phyloP scores from a whole-genome alignment of 2,888 invertebrate genomes.

The Stenodema calcarata region DNA sequence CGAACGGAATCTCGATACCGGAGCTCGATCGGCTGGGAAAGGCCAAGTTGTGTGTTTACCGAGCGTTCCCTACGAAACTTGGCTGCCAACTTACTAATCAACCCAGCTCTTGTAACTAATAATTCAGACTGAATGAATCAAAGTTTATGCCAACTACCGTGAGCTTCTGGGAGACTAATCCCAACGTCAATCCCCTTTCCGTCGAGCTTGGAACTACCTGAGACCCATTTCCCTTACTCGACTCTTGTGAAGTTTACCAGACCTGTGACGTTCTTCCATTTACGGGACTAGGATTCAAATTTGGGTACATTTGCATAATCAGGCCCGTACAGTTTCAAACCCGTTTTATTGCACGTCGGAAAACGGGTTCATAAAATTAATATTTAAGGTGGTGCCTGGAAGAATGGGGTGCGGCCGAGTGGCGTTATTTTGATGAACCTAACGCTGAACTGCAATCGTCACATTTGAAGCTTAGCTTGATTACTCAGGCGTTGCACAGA shows the following conservation, averaged over 20 bases:
- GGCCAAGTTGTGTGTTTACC: conserved; percentile 31
- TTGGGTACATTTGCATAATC: conserved; percentile 2
- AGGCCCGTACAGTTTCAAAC: background rate
- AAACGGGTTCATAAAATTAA: background rate
- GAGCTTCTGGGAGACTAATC: conserved; percentile 9
- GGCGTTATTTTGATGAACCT: no score
- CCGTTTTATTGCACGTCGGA: background rate
- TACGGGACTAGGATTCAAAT: background rate
- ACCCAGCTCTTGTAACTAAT: conserved; percentile 28
- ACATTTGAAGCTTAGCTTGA: no score
- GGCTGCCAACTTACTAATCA: conserved; percentile 31
- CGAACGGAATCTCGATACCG: background rate
- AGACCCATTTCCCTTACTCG: background rate
- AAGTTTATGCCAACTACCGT: conserved; percentile 31
- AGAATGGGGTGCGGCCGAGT: background rate
- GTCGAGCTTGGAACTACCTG: background rate
- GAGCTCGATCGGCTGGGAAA: background rate
- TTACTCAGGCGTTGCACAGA: no score
- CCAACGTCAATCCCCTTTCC: conserved; percentile 5
- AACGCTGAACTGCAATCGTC: no score
- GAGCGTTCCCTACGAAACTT: conserved; percentile 6
- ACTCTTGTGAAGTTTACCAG: background rate
- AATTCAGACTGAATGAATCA: conserved; percentile 33
- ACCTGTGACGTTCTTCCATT: background rate
- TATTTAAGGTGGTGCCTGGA: background rate